phyloP scores from a whole-genome alignment of 92 coral and sea anemone species.

The Micromussa lordhowensis region DNA sequence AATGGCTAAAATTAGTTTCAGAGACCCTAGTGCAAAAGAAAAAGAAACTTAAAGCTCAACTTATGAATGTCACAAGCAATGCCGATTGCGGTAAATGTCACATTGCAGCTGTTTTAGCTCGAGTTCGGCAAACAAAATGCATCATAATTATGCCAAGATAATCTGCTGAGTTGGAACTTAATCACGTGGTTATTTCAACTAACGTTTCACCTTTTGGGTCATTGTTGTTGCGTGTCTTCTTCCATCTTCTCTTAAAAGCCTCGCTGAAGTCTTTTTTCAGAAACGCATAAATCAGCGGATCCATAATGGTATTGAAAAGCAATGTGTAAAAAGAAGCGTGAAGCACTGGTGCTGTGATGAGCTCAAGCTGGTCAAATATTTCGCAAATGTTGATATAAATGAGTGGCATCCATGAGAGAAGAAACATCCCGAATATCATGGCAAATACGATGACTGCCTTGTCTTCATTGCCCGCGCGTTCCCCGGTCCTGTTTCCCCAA shows the following conservation, averaged over 20 bases:
- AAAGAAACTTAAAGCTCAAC: neutral
- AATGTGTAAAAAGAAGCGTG: slow-evolving; percentile 81
- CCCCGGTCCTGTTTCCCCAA: slow-evolving; percentile 86
- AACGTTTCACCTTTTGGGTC: slow-evolving; percentile 8
- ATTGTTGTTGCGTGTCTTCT: neutral
- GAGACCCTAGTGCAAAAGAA: neutral
- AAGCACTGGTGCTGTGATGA: slow-evolving; percentile 59
- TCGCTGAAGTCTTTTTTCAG: slow-evolving; percentile 85
- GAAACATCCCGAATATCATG: slow-evolving; percentile 74
- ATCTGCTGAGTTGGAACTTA: neutral
- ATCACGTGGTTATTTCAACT: slow-evolving; percentile 23
- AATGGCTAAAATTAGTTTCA: neutral
- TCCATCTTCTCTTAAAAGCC: slow-evolving; percentile 32
- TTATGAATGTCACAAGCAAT: neutral
- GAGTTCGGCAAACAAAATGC: neutral
- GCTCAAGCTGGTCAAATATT: slow-evolving; percentile 63
- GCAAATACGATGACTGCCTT: slow-evolving; percentile 81
- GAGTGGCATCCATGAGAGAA: slow-evolving; percentile 81
- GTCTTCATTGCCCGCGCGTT: slow-evolving; percentile 80
- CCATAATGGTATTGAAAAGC: slow-evolving; percentile 80
- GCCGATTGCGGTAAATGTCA: neutral
- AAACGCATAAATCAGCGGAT: slow-evolving; percentile 85
- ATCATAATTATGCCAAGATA: neutral
- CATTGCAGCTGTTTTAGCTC: neutral
- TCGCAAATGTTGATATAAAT: slow-evolving; percentile 79